Percentiles rank a stretch among this genome's conserved stretches.
phyloP scores from a whole-genome alignment of 2,797 vertebrate genomes.

The Lithobates sylvaticus region DNA sequence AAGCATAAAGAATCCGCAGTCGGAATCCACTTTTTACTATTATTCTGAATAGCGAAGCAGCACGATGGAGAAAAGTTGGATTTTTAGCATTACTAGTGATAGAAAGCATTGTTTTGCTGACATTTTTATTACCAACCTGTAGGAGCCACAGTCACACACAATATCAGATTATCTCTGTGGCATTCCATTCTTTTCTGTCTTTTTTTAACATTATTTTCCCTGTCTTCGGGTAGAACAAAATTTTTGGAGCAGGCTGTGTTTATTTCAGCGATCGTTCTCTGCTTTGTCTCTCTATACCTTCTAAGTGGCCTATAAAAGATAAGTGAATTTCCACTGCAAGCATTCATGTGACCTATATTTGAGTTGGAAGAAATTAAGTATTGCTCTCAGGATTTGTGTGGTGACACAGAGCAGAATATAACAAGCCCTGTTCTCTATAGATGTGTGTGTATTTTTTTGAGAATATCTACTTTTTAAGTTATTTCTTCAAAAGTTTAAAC shows the following conservation, averaged over 20 bases:
- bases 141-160: not conserved
- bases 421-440: slow-evolving; percentile 36
- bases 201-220: not conserved
- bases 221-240: not conserved
- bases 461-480: slow-evolving; percentile 29
- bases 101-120: slow-evolving; percentile 52
- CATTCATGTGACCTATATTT: slow-evolving; percentile 44
- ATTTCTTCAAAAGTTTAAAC: not conserved
- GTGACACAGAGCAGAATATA: not conserved
- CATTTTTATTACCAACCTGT: slow-evolving; percentile 35
- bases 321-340: slow-evolving; percentile 16
- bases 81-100: slow-evolving; percentile 45
- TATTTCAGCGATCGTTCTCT: not conserved
- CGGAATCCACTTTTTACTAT: slow-evolving; percentile 31
- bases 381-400: slow-evolving; percentile 22
- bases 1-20: slow-evolving; percentile 21
- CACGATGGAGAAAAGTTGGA: not conserved
- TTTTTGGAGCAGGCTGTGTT: not conserved
- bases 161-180: slow-evolving; percentile 29
- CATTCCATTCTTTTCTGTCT: not conserved
- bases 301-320: not conserved
- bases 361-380: slow-evolving; percentile 45
- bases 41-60: slow-evolving; percentile 28
- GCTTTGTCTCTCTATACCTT: not conserved
- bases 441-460: not conserved